phyloP scores from a whole-genome alignment of 2,888 invertebrate genomes.

The Stenoptilia bipunctidactyla region DNA sequence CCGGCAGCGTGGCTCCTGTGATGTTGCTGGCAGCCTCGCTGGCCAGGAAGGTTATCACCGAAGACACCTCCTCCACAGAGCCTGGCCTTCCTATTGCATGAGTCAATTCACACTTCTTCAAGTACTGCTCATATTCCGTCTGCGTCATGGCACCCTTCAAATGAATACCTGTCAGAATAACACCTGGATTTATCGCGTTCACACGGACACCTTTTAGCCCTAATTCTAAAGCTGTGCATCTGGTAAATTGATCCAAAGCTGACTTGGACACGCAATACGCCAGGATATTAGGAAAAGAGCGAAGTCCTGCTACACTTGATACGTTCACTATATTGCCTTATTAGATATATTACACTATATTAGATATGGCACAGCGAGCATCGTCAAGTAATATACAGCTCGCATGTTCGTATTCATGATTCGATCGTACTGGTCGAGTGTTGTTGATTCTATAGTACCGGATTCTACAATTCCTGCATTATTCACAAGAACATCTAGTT shows the following conservation, averaged over 20 bases:
- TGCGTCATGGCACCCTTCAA: constrained; percentile 1
- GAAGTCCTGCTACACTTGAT: constrained; percentile 13
- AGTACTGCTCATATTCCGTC: constrained; percentile 1
- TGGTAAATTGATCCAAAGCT: constrained; percentile 80
- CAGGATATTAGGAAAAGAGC: not conserved
- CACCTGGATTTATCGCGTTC: constrained; percentile 79
- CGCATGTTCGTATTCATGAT: constrained; percentile 16
- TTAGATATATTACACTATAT: constrained; percentile 13
- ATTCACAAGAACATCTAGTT: constrained; percentile 19
- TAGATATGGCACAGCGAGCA: constrained; percentile 12
- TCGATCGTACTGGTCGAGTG: constrained; percentile 14
- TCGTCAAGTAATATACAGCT: constrained; percentile 13
- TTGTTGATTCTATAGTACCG: constrained; percentile 11
- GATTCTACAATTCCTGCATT: constrained; percentile 14
- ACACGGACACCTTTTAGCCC: constrained; percentile 69
- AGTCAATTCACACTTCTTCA: not conserved
- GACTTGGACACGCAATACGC: constrained; percentile 78
- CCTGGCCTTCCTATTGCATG: constrained; percentile 8
- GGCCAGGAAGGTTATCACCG: constrained; percentile 13
- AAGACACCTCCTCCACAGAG: constrained; percentile 12
- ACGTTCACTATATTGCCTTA: constrained; percentile 19
- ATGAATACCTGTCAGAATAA: constrained; percentile 46
- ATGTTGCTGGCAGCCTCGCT: constrained; percentile 14
- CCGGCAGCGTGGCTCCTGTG: constrained; percentile 4
- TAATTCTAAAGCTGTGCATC: constrained; percentile 75